Evolutionary conservation across 2,888 invertebrate species (phyloP).

Genomic region (Chrysodeixis includens): DNA sequence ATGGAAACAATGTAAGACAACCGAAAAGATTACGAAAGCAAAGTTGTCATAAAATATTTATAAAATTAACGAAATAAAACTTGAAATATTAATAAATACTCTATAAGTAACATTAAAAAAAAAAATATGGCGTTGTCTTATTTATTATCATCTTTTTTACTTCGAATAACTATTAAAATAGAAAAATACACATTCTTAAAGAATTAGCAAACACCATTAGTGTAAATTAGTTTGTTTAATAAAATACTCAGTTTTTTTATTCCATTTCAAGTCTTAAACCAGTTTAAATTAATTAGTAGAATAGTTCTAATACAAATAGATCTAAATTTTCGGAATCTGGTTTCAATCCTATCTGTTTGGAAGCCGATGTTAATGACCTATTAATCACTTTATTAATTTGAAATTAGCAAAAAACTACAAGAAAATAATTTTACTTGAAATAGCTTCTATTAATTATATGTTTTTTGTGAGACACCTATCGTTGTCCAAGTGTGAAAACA

Average conservation of each 20-base stretch:
- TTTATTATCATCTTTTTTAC: too few relatives aligned
- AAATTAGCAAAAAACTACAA: background rate
- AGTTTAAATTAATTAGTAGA: background rate
- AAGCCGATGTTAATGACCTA: background rate
- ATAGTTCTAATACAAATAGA: background rate
- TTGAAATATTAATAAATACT: too few relatives aligned
- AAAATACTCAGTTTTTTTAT: background rate
- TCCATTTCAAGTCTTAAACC: background rate
- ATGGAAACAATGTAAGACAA: too few relatives aligned
- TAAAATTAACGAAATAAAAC: too few relatives aligned
- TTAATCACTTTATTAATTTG: background rate
- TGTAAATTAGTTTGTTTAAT: background rate
- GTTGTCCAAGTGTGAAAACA: too few relatives aligned
- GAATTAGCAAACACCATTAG: background rate
- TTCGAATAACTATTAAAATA: too few relatives aligned
- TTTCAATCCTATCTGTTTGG: background rate
- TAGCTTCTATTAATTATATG: background rate
- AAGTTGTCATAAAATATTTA: too few relatives aligned
- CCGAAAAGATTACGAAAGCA: too few relatives aligned
- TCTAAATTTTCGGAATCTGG: background rate
- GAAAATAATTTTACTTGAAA: background rate
- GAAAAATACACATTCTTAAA: too few relatives aligned
- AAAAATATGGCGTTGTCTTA: too few relatives aligned
- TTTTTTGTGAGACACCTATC: too few relatives aligned
- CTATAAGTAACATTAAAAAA: too few relatives aligned